Conservation (phyloP, 2,113 vertebrate species). For the Chloroceryle aenea region DNA sequence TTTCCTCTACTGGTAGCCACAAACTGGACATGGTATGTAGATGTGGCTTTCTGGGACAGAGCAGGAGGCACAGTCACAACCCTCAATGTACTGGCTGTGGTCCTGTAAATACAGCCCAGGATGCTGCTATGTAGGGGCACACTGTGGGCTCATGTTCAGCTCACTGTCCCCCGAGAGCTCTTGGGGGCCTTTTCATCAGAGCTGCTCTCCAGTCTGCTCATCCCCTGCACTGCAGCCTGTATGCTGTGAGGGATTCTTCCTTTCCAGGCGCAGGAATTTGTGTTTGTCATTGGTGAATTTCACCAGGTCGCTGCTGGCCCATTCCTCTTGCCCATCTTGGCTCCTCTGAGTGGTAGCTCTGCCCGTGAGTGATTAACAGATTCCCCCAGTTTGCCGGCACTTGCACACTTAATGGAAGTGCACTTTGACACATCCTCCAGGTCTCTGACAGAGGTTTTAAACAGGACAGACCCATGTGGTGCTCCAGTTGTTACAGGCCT, state of each 20-base stretch:
- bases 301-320: background rate
- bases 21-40: background rate
- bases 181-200: accelerated
- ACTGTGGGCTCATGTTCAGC: background rate
- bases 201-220: background rate
- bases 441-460: background rate
- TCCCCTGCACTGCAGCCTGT: too few relatives aligned
- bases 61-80: background rate
- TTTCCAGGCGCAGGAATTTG: background rate
- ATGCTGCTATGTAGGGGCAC: background rate
- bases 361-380: background rate
- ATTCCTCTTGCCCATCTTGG: background rate
- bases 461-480: background rate
- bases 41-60: background rate
- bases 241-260: accelerated
- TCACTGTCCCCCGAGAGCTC: background rate
- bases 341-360: background rate
- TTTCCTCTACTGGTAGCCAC: background rate
- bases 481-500: background rate
- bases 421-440: background rate
- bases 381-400: background rate
- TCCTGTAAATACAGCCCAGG: background rate
- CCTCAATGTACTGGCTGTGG: background rate
- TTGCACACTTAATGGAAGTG: background rate
- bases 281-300: background rate